Evolutionary conservation across 1,140 invertebrate genomes (phyloP).

Genomic region (Danaus plexippus): DNA sequence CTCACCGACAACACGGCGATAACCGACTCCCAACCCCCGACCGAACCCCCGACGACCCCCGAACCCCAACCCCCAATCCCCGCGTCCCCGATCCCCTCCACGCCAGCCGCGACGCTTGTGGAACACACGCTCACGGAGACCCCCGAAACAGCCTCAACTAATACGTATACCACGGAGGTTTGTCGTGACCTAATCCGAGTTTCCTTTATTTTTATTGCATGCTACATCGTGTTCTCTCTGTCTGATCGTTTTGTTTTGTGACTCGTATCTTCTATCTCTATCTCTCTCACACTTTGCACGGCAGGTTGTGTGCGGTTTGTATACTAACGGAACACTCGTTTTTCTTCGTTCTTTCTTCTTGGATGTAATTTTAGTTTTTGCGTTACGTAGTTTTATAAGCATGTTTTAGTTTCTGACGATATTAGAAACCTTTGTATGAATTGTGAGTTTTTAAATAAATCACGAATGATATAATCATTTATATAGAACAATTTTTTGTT

Average conservation of each 20-base stretch:
- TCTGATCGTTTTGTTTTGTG: conserved; percentile 15
- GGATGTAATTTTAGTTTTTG: not conserved
- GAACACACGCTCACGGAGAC: conserved; percentile 41
- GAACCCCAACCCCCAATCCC: not conserved
- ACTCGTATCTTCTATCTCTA: conserved; percentile 11
- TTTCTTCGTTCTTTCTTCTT: not conserved
- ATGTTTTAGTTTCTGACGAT: no score
- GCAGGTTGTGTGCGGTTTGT: conserved; percentile 5
- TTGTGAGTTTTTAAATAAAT: no score
- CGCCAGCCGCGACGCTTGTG: conserved; percentile 29
- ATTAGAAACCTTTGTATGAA: no score
- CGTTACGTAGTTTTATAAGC: no score
- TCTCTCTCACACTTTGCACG: conserved; percentile 14
- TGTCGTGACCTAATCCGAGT: conserved; percentile 52
- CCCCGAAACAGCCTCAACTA: conserved; percentile 55
- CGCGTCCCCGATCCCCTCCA: conserved; percentile 7
- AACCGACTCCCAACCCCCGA: conserved; percentile 13
- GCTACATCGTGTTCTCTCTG: conserved; percentile 35
- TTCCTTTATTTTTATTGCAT: conserved; percentile 20
- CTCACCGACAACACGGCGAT: conserved; percentile 31
- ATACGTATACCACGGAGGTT: conserved; percentile 68
- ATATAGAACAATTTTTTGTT: no score
- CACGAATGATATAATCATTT: no score
- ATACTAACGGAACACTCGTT: not conserved
- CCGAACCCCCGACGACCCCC: conserved; percentile 7